phyloP scores from a whole-genome alignment of 2,888 invertebrate genomes.

The Spatulosminthurus flaviceps region DNA sequence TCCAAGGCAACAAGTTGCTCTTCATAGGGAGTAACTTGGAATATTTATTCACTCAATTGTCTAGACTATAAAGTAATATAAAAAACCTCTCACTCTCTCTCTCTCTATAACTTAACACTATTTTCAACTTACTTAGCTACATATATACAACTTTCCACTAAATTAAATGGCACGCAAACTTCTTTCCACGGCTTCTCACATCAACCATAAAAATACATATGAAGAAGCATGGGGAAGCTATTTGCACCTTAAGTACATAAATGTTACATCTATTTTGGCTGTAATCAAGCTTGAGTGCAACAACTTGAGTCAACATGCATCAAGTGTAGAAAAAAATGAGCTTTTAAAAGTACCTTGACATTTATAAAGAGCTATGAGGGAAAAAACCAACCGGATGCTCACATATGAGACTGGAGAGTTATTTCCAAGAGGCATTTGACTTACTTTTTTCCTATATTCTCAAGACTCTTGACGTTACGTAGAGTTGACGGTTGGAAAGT shows the following conservation, averaged over 20 bases:
- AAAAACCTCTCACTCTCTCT: no score
- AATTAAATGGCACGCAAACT: constrained; percentile 14
- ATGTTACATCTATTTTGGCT: no score
- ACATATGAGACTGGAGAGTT: no score
- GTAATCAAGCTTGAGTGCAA: constrained; percentile 4
- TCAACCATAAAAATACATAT: background rate
- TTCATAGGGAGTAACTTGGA: background rate
- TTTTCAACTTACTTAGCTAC: no score
- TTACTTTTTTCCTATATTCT: background rate
- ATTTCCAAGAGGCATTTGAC: background rate
- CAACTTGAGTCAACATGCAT: background rate
- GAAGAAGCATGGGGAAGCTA: background rate
- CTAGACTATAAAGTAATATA: background rate
- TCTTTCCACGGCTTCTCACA: background rate
- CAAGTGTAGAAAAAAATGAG: background rate
- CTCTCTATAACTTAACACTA: no score
- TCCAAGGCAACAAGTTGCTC: constrained; percentile 29
- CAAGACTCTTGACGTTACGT: background rate
- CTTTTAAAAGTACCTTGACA: background rate
- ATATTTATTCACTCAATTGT: background rate
- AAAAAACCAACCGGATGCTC: background rate
- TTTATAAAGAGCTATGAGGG: background rate
- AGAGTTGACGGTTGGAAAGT: background rate
- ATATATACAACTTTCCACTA: background rate
- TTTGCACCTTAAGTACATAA: background rate